Base-by-base conservation (phyloP, 2,113 vertebrate genomes). In the Ariopsis seemanni region DNA sequence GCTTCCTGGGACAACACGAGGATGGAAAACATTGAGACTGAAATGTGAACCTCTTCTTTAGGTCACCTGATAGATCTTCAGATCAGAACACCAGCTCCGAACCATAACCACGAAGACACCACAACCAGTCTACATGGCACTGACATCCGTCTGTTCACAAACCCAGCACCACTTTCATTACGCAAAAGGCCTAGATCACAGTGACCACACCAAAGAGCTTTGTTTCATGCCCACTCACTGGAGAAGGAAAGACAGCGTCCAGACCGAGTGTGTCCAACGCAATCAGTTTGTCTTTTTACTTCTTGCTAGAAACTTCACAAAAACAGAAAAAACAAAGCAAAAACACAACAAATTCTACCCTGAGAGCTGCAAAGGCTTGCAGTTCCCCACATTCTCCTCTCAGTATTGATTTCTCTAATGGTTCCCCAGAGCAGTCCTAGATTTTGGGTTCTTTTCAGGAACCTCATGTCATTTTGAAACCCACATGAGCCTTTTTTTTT, bases 101-200 rank as follows among this genome's bases (percentile, higher is more conserved):
- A 62, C 57, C 57, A 62, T 62, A 82, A 82, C 79, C 20, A 42
- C 30, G 60, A 80, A 30, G 27, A 20, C 53, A 80, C 57, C 79
- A 82, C 9, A 82, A 14, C 58, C 20, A 91, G 91, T 83, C 60
- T 30, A 82, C 89, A 89, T 91, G 86, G 91, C 87, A 89, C 87
- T 89, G 84, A 90, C 82, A 86, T 42, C 60, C 20, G 89, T 91
- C 11, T 69, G 75, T 86, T 91, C 92, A 92, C 93, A 92, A 92
- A 42, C 2, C 91, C 88, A 87, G 90, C n/a, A 80, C 58, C 53
- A 80, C 92, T 92, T 93, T 94, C 91, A 89, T 89, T 92, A 92
- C 91, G 94, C 94, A 93, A 95, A 94, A 92, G 7, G 87, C 62
- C 82, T 77, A 89, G 89, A 91, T 93, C 93, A 93, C 91, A 50